phyloP scores from a whole-genome alignment of 2,797 vertebrate species.

The Stomatorhinus walkeri region DNA sequence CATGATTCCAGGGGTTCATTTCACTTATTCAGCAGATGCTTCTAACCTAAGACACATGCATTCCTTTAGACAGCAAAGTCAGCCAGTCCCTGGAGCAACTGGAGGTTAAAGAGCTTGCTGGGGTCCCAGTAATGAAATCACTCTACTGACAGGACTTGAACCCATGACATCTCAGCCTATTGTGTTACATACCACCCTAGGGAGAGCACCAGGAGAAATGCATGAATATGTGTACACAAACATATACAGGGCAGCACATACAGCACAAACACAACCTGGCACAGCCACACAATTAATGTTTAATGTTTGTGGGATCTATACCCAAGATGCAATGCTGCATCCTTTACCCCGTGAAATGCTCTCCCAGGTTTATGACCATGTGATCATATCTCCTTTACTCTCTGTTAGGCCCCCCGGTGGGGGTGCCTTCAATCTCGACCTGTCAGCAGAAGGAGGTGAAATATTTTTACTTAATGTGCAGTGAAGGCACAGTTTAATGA shows the following conservation, averaged over 20 bases:
- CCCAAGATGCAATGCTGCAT: neutral
- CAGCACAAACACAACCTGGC: neutral
- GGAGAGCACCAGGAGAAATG: neutral
- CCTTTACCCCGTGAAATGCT: neutral
- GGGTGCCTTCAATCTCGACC: neutral
- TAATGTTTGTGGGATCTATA: neutral
- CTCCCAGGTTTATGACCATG: neutral
- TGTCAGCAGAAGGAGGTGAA: neutral
- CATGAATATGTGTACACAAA: neutral
- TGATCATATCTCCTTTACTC: neutral
- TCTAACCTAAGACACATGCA: neutral
- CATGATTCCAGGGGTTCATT: neutral
- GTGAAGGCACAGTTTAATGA: neutral
- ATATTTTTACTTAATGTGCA: neutral
- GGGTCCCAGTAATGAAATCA: neutral
- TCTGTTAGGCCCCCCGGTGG: neutral
- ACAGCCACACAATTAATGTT: neutral
- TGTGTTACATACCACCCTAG: neutral
- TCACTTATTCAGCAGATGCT: neutral
- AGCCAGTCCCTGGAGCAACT: neutral
- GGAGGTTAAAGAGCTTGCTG: neutral
- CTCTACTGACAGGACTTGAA: neutral
- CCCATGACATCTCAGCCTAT: neutral
- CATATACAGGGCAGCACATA: neutral
- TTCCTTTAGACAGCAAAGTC: neutral